A percentile compares a stretch with the other conserved stretches of the same genome.
Evolutionary conservation across 2,797 vertebrate genomes (phyloP).

Genomic region (Onychomys leucogaster): DNA sequence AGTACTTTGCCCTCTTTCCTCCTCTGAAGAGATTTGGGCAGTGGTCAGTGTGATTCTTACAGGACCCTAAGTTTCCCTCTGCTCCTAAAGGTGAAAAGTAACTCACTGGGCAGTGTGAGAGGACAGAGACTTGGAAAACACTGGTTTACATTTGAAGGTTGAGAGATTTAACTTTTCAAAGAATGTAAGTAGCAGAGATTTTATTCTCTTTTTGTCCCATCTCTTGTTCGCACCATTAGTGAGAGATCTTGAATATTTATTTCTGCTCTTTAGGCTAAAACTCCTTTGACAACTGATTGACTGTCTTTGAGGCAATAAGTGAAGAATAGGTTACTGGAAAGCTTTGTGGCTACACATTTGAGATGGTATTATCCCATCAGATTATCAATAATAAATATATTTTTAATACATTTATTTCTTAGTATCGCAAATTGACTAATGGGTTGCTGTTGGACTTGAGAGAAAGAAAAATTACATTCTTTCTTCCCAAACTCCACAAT

Average conservation of each 20-base stretch:
- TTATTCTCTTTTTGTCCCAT: neutral
- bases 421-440: neutral
- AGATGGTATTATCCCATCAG: neutral
- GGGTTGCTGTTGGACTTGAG: neutral
- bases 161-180: neutral
- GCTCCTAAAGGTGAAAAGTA: neutral
- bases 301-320: neutral
- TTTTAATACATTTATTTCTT: neutral
- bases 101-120: too few relatives aligned
- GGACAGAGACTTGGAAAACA: neutral
- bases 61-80: neutral
- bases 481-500: neutral
- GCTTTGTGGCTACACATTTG: neutral
- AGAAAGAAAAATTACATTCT: neutral
- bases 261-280: neutral
- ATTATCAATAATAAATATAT: neutral
- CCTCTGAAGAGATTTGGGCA: neutral
- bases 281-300: neutral
- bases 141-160: neutral
- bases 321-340: neutral
- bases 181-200: neutral
- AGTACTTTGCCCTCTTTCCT: neutral
- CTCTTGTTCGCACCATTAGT: neutral
- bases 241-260: slow-evolving; percentile 11
- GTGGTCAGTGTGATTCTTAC: neutral